Conservation (phyloP, 2,797 vertebrate species). For the Cossypha dichroa region DNA sequence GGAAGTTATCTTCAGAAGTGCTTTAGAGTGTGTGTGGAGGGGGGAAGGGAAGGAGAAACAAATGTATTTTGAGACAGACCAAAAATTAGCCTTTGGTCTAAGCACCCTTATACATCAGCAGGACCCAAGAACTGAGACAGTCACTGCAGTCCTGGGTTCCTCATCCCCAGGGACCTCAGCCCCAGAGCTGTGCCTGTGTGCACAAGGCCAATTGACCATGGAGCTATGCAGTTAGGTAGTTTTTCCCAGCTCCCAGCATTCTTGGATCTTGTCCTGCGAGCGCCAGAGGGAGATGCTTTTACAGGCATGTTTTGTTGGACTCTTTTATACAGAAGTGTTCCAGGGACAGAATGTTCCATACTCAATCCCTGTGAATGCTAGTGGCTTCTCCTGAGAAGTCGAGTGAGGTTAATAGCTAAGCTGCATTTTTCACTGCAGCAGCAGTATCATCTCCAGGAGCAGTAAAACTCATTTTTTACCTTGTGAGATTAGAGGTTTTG, state of each 20-base stretch:
- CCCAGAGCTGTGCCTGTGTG: background rate
- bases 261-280: background rate
- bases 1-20: background rate
- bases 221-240: accelerated
- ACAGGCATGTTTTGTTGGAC: background rate
- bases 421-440: background rate
- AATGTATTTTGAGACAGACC: background rate
- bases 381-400: background rate
- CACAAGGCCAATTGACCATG: background rate
- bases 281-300: background rate
- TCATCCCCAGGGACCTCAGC: background rate
- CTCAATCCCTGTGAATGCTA: background rate
- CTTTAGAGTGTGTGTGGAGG: background rate
- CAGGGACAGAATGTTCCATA: constrained; percentile 7
- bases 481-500: background rate
- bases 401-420: constrained; percentile 19
- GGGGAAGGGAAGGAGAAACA: background rate
- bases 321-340: background rate
- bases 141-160: accelerated
- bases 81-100: background rate
- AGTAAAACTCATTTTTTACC: background rate
- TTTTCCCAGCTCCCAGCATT: background rate
- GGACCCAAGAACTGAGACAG: background rate
- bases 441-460: background rate
- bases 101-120: background rate